A percentile compares a stretch with the other conserved stretches of the same genome.
phyloP scores from a whole-genome alignment of 2,113 vertebrate genomes.

The Phyllostomus hastatus region DNA sequence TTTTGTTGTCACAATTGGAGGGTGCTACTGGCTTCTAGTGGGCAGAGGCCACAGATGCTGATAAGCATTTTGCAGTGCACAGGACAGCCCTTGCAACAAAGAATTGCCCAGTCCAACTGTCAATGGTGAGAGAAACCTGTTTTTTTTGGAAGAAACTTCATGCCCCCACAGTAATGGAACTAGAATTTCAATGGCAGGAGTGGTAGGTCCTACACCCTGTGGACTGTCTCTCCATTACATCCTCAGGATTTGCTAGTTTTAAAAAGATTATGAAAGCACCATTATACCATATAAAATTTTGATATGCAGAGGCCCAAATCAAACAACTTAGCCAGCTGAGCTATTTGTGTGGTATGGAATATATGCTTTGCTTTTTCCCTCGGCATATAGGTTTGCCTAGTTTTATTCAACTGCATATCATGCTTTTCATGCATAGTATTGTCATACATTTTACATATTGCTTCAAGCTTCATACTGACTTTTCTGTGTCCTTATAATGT shows the following conservation, averaged over 20 bases:
- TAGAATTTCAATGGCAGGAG: neutral
- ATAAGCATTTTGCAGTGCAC: neutral
- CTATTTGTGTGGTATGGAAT: neutral
- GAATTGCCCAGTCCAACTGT: neutral
- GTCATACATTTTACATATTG: neutral
- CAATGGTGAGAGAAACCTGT: neutral
- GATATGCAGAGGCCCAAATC: neutral
- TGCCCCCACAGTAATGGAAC: neutral
- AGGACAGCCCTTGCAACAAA: neutral
- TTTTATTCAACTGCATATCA: neutral
- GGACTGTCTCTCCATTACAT: neutral
- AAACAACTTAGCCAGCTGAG: neutral
- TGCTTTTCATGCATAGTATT: neutral
- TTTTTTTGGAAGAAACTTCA: neutral
- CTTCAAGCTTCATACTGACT: neutral
- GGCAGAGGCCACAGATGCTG: neutral
- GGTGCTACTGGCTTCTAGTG: neutral
- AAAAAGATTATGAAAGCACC: neutral
- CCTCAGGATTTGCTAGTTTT: neutral
- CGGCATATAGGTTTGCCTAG: neutral
- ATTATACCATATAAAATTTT: neutral
- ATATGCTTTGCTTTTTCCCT: neutral
- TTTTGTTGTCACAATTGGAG: neutral
- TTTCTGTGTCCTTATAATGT: neutral
- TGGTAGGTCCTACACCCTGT: neutral